Evolutionary conservation across 2,113 vertebrate species (phyloP).

Genomic region (Choloepus hoffmanni): DNA sequence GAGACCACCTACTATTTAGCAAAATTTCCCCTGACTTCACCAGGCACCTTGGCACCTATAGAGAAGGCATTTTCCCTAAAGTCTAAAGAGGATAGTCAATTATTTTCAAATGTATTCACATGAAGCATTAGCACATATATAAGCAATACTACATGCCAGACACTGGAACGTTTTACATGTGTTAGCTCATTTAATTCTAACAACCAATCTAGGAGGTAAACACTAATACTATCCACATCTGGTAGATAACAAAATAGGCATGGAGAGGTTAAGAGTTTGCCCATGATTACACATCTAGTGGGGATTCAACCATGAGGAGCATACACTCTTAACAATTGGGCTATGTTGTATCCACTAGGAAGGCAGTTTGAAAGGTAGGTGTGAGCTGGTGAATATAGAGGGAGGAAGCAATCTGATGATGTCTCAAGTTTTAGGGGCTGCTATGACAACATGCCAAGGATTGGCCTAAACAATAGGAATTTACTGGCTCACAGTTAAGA

Average conservation of each 20-base stretch:
- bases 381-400: neutral
- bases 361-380: neutral
- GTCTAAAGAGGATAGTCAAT: neutral
- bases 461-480: no score
- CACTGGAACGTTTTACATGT: neutral
- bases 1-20: neutral
- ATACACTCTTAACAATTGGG: neutral
- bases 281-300: neutral
- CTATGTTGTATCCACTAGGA: neutral
- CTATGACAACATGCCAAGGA: no score
- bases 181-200: neutral
- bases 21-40: neutral
- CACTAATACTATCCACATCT: neutral
- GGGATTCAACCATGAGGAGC: neutral
- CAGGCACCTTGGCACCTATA: neutral
- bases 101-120: neutral
- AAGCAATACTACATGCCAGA: neutral
- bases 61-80: neutral
- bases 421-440: no score
- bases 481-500: no score
- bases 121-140: conserved; percentile 4
- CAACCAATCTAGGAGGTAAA: neutral
- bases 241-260: neutral
- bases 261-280: neutral
- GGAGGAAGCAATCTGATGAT: neutral